These are phyloP conservation scores for Prosapia bicincta DNA, from an alignment of 2,888 invertebrate genomes.

Conservation along the genomic window DNA sequence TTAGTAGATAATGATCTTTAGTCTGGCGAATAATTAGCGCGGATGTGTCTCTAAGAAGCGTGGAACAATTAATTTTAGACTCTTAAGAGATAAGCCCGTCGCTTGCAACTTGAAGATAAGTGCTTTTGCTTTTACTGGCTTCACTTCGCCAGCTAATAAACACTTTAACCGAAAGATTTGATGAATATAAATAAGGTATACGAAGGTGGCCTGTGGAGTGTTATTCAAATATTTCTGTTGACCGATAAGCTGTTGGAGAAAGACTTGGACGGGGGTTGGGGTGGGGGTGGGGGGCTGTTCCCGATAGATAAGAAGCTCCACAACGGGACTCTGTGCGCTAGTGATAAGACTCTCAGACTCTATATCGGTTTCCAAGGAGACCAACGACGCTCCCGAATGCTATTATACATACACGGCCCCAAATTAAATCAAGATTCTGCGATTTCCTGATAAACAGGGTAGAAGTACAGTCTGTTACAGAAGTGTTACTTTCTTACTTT, in stretches of 20 bases:
- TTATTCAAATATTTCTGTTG: conserved; percentile 31
- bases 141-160: not conserved
- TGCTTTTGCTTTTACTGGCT: not conserved
- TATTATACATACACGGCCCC: conserved; percentile 27
- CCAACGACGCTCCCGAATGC: conserved; percentile 16
- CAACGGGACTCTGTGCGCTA: conserved; percentile 26
- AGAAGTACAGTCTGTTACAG: not conserved
- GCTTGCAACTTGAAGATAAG: not conserved
- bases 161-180: not conserved
- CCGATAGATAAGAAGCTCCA: conserved; percentile 21
- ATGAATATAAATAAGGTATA: conserved; percentile 1
- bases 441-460: conserved; percentile 32
- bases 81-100: not conserved
- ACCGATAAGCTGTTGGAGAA: conserved; percentile 23
- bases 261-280: not conserved
- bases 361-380: not conserved
- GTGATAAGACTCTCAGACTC: not conserved
- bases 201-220: not conserved
- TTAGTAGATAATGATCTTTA: not conserved
- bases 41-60: conserved; percentile 2
- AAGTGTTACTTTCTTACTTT: not conserved
- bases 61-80: not conserved
- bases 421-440: conserved; percentile 37
- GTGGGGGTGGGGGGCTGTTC: conserved; percentile 18
- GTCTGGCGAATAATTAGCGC: not conserved